Evolutionary conservation across 2,113 vertebrate genomes (phyloP).

Genomic region (Xiphophorus maculatus): DNA sequence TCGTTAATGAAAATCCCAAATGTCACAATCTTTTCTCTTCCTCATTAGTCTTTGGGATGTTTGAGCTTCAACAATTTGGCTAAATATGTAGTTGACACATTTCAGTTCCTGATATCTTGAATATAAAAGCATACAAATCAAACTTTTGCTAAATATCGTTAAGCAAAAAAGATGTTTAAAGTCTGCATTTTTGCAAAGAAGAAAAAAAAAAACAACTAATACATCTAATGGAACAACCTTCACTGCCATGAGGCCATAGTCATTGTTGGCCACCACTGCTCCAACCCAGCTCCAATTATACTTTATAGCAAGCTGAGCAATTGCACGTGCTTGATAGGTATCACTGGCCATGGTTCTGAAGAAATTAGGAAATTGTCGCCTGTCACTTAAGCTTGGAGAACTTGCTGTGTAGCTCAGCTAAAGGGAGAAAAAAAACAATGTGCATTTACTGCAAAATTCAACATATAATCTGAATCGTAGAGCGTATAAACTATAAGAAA

Average conservation of each 20-base stretch:
- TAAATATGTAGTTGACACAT: not conserved
- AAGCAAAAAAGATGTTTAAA: not conserved
- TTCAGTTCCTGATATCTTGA: not conserved
- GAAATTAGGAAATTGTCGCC: constrained; percentile 69
- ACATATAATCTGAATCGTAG: too few species aligned
- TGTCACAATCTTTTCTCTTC: too few species aligned
- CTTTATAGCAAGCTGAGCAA: constrained; percentile 72
- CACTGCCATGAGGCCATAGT: constrained; percentile 74
- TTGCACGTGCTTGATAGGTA: constrained; percentile 74
- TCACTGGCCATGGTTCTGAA: constrained; percentile 84
- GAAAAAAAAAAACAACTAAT: not conserved
- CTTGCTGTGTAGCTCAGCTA: constrained; percentile 80
- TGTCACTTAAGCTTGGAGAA: constrained; percentile 79
- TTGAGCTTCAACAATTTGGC: too few species aligned
- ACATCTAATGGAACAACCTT: constrained; percentile 53
- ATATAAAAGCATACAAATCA: not conserved
- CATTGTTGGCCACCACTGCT: constrained; percentile 74
- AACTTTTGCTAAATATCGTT: too few species aligned
- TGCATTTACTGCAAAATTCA: too few species aligned
- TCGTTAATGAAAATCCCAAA: not conserved
- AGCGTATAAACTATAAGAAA: not conserved
- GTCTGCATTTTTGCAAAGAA: not conserved
- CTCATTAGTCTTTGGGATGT: too few species aligned
- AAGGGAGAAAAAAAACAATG: not conserved
- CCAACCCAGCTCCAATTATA: constrained; percentile 83